phyloP scores from a whole-genome alignment of 2,888 invertebrate species.

The Polydrusus pterygomalis region DNA sequence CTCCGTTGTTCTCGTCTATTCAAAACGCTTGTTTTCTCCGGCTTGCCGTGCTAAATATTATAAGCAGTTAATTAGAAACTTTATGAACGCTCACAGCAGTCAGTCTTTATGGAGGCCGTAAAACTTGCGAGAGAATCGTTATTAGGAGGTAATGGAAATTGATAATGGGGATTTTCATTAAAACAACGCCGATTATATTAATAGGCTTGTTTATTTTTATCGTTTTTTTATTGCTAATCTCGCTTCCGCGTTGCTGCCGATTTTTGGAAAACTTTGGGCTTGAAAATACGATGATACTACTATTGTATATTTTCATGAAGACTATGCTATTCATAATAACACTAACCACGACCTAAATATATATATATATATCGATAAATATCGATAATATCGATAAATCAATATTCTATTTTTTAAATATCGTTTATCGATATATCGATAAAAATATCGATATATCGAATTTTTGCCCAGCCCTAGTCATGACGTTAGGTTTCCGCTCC shows the following conservation, averaged over 20 bases:
- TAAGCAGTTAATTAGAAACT: slow-evolving; percentile 53
- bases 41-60: slow-evolving; percentile 38
- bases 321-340: no score
- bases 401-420: no score
- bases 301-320: no score
- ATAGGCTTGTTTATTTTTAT: slow-evolving; percentile 15
- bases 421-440: no score
- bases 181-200: slow-evolving; percentile 13
- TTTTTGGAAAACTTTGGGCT: neutral
- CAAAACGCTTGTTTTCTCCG: slow-evolving; percentile 43
- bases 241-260: neutral
- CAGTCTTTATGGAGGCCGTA: slow-evolving; percentile 39
- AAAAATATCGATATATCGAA: no score
- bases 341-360: no score
- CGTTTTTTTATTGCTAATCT: neutral
- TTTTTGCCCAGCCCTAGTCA: no score
- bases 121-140: slow-evolving; percentile 34
- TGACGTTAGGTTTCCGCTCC: no score
- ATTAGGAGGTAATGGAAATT: slow-evolving; percentile 42
- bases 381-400: no score
- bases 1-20: slow-evolving; percentile 21
- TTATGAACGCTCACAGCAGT: slow-evolving; percentile 44
- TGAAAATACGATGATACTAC: no score
- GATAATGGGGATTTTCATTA: slow-evolving; percentile 33
- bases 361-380: no score